Evolutionary conservation across 2,888 invertebrate genomes (phyloP).

Genomic region (Agelastica alni): DNA sequence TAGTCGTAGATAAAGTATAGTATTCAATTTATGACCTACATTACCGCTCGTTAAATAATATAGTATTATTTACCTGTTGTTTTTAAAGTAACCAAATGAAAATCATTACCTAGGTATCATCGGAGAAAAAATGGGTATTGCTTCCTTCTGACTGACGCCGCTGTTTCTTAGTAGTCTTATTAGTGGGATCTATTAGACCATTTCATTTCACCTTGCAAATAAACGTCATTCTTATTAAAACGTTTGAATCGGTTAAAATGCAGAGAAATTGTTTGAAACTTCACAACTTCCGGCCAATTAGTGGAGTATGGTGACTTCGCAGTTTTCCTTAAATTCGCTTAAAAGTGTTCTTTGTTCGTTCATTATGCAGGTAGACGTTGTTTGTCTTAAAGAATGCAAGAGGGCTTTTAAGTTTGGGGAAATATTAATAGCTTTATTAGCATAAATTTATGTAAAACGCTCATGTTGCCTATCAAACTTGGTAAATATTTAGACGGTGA

Average conservation of each 20-base stretch:
- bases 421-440: constrained; percentile 22
- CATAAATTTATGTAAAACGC: constrained; percentile 18
- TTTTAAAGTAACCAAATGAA: too few relatives aligned
- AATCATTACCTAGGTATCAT: too few relatives aligned
- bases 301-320: constrained; percentile 36
- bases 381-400: constrained; percentile 26
- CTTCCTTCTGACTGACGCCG: too few relatives aligned
- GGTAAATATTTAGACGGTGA: constrained; percentile 7
- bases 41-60: too few relatives aligned
- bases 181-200: too few relatives aligned
- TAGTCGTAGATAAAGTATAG: too few relatives aligned
- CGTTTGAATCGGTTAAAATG: constrained; percentile 10
- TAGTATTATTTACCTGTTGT: too few relatives aligned
- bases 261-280: constrained; percentile 23
- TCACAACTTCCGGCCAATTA: constrained; percentile 34
- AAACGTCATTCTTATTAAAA: constrained; percentile 11
- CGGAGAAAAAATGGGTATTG: too few relatives aligned
- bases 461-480: constrained; percentile 14
- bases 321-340: constrained; percentile 33
- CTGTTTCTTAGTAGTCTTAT: too few relatives aligned
- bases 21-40: too few relatives aligned
- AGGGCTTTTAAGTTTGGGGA: constrained; percentile 13
- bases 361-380: constrained; percentile 28
- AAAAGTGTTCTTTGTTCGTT: constrained; percentile 33
- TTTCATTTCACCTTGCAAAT: constrained; percentile 10